Evolutionary conservation across 2,888 invertebrate genomes (phyloP).

Genomic region (Allacma fusca): DNA sequence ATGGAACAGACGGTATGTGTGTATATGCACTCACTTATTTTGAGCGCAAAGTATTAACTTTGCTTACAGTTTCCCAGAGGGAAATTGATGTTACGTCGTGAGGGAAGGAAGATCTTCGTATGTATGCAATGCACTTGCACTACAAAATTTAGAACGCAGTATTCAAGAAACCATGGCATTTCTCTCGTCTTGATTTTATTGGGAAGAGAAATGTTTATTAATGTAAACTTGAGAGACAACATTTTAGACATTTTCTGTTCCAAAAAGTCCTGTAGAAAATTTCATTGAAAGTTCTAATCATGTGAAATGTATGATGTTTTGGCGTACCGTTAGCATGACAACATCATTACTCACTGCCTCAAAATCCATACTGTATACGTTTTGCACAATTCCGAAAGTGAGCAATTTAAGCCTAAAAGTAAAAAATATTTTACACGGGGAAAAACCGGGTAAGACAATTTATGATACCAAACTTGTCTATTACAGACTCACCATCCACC

Average conservation of each 20-base stretch:
- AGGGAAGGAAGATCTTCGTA: background rate
- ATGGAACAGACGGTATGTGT: conserved; percentile 10
- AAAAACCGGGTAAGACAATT: background rate
- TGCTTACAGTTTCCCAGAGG: conserved; percentile 19
- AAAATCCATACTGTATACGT: background rate
- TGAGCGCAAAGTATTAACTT: background rate
- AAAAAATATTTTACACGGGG: background rate
- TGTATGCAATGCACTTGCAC: too few relatives aligned
- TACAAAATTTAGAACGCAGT: background rate
- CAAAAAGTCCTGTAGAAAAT: background rate
- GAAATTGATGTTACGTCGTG: conserved; percentile 9
- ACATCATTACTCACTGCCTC: background rate
- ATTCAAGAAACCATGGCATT: background rate
- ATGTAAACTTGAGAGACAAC: conserved; percentile 8
- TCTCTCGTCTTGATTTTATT: background rate
- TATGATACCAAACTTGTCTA: background rate
- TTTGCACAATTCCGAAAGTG: conserved; percentile 3
- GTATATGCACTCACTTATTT: background rate
- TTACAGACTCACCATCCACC: background rate
- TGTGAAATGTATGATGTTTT: conserved; percentile 7
- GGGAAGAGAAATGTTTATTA: conserved; percentile 12
- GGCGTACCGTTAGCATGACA: background rate
- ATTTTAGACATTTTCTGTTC: background rate
- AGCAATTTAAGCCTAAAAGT: background rate
- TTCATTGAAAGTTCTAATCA: background rate